Evolutionary conservation across 2,113 vertebrate genomes (phyloP), one percentile per base, ranked within the genome.

Genomic region (Coracopsis vasa): DNA sequence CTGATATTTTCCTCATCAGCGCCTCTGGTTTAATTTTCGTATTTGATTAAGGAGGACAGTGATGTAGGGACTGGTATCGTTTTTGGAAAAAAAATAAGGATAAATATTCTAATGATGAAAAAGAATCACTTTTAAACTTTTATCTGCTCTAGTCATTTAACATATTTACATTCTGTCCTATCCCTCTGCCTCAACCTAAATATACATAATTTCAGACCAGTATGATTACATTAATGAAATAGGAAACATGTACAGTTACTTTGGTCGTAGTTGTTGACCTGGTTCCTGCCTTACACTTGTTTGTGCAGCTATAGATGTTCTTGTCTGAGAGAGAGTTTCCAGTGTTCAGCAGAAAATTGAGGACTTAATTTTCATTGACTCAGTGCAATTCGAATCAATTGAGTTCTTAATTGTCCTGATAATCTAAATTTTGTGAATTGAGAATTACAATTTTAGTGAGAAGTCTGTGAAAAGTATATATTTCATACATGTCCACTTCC

Each of bases 11-110:
- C n/a, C 45, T 83, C 71, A 58, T 95, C 81, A 92, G 91, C 94
- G 60, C 28, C 21, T 82, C 79, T 95, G 60, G 93, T 94, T 96
- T 94, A 96, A 62, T 95, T 94, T 71, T 74, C 80, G 33, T 74
- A 56, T 96, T 94, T 96, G 91, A 92, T 92, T 66, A 95, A 79
- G 88, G 42, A 73, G 47, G 80, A 90, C 47, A 93, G 17, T 90
- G 90, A 92, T 71, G 29, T 89, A 85, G 79, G 15, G 29, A 73
- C 47, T 71, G 8, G 10, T 84, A 33, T 9, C 1, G 19, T 91
- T 89, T 89, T 88, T 17, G 21, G 18, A 62, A 48, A 69, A 66
- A 90, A 51, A 61, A 1, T 20, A n/a, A 80, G 20, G 23, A 45
- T 51, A 7, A 77, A 37, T 92, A 56, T 80, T 60, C 33, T 72